Conservation (phyloP, 2,888 invertebrate genomes). For the Agrochola lota region DNA sequence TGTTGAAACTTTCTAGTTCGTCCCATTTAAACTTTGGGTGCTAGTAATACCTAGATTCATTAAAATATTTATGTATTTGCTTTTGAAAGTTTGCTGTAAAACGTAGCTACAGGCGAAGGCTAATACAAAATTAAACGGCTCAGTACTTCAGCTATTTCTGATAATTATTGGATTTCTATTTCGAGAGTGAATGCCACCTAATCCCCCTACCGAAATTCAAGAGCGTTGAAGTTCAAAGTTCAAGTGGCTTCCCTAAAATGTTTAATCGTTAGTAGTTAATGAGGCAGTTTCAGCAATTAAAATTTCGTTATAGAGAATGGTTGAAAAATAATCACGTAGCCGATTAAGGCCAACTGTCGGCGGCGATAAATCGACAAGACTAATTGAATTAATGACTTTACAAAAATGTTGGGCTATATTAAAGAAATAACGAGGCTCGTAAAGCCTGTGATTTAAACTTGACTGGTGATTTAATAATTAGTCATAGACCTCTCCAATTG, state of each 20-base stretch:
- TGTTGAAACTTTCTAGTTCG: neutral
- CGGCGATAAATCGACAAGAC: conserved; percentile 59
- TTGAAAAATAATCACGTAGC: conserved; percentile 64
- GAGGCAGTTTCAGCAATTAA: conserved; percentile 61
- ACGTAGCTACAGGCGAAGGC: neutral
- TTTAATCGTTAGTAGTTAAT: conserved; percentile 61
- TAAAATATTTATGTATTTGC: too few species aligned
- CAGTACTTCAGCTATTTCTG: conserved; percentile 15
- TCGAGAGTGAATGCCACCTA: conserved; percentile 11
- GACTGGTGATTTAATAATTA: conserved; percentile 16
- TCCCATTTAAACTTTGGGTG: neutral
- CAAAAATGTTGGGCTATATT: conserved; percentile 41
- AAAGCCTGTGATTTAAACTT: conserved; percentile 17
- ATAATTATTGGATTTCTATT: conserved; percentile 40
- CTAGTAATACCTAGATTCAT: neutral
- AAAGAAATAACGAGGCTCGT: conserved; percentile 26
- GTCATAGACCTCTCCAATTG: too few species aligned
- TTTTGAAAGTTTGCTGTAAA: conserved; percentile 9
- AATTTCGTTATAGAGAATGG: conserved; percentile 58
- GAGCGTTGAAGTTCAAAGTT: conserved; percentile 47
- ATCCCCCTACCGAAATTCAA: conserved; percentile 25
- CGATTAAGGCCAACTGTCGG: conserved; percentile 63
- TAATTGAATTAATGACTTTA: conserved; percentile 62
- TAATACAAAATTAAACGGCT: conserved; percentile 22
- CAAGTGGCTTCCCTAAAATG: conserved; percentile 53